A percentile compares a stretch with the other conserved stretches of the same genome.
Conservation (phyloP, 2,113 vertebrate genomes). For the Ondatra zibethicus region DNA sequence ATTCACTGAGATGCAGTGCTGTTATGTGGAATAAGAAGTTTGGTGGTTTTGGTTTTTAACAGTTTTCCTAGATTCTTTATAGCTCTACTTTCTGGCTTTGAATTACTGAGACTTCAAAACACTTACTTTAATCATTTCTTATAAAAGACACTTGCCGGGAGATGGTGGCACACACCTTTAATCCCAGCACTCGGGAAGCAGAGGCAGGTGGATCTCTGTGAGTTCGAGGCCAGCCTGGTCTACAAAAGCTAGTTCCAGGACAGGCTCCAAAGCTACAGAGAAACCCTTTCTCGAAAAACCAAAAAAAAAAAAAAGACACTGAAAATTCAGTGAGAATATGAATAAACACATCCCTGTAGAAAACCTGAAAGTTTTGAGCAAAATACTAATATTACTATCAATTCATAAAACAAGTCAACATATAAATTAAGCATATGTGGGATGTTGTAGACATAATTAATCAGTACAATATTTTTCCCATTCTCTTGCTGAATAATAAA, state of each 20-base stretch:
- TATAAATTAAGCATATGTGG: not conserved
- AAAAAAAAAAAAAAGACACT: not conserved
- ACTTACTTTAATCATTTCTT: not conserved
- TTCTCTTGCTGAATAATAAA: not conserved
- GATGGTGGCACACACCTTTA: too few species aligned
- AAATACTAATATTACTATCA: not conserved
- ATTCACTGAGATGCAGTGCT: not conserved
- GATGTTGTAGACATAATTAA: not conserved
- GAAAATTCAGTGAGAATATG: not conserved
- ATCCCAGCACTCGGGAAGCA: too few species aligned
- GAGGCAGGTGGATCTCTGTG: too few species aligned
- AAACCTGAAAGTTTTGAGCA: not conserved
- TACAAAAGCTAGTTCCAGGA: too few species aligned
- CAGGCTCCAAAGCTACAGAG: too few species aligned
- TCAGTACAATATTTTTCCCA: not conserved
- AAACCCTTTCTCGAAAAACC: too few species aligned
- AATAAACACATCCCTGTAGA: not conserved
- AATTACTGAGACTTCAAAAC: not conserved
- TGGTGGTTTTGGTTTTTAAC: not conserved
- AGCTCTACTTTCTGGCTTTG: not conserved
- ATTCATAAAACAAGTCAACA: not conserved
- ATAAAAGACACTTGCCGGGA: not conserved
- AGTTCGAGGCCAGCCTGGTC: too few species aligned
- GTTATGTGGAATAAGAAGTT: not conserved
- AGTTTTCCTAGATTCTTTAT: not conserved